Conservation (phyloP, 2,113 vertebrate species). For the Drymodes brunneopygia region DNA sequence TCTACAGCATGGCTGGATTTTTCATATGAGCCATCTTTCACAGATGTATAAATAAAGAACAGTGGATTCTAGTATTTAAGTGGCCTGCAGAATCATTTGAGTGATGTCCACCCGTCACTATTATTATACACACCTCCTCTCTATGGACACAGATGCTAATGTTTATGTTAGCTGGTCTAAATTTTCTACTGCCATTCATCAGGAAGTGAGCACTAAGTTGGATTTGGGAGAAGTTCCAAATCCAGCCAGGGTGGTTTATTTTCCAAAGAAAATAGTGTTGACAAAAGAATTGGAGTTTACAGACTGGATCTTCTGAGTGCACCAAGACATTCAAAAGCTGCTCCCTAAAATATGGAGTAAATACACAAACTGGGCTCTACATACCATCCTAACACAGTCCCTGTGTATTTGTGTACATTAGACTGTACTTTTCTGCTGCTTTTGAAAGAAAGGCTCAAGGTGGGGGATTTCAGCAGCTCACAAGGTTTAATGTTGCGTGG, state of each 20-base stretch:
- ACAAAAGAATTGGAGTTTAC: neutral
- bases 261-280: neutral
- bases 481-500: conserved; percentile 57
- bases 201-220: neutral
- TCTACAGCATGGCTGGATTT: neutral
- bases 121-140: neutral
- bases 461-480: conserved; percentile 52
- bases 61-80: neutral
- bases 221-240: neutral
- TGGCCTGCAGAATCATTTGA: neutral
- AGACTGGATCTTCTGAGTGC: neutral
- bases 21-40: neutral
- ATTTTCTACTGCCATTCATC: conserved; percentile 1
- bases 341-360: neutral
- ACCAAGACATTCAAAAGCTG: neutral
- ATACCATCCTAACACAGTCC: neutral
- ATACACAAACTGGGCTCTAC: neutral
- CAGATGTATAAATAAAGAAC: neutral
- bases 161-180: neutral
- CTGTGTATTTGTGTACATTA: neutral
- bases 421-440: neutral
- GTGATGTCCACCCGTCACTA: neutral
- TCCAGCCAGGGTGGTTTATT: neutral
- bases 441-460: conserved; percentile 28
- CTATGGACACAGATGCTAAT: neutral